Percentiles rank a stretch among this genome's conserved stretches.
Conservation (phyloP, 2,888 invertebrate species). For the Lysandra bellargus region DNA sequence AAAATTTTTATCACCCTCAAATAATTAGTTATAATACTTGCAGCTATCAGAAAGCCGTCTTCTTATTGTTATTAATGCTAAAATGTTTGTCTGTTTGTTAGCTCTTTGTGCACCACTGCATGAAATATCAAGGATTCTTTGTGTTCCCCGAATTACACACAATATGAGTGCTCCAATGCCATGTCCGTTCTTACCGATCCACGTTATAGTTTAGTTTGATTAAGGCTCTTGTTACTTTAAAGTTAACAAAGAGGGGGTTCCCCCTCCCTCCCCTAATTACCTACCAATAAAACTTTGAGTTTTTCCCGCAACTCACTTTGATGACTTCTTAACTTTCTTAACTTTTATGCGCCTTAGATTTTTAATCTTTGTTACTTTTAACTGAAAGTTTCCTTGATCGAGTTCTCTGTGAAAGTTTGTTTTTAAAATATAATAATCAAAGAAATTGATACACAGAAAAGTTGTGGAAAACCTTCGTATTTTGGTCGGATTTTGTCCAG, state of each 20-base stretch:
- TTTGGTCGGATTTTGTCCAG: no score
- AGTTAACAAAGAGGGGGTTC: background rate
- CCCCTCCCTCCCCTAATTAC: background rate
- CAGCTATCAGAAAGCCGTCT: no score
- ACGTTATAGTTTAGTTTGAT: background rate
- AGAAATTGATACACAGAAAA: no score
- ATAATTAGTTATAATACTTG: no score
- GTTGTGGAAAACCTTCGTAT: no score
- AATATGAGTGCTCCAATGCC: background rate
- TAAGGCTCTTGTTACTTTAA: background rate
- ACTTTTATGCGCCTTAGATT: background rate
- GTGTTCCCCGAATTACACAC: no score
- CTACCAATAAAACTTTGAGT: conserved; percentile 7
- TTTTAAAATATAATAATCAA: background rate
- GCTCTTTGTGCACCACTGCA: no score
- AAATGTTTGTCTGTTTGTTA: no score
- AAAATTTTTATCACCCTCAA: no score
- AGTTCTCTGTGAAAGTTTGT: background rate
- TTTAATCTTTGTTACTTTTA: conserved; percentile 1
- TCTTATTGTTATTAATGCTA: no score
- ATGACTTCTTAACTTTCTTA: conserved; percentile 2
- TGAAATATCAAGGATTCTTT: no score
- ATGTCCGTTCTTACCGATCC: background rate
- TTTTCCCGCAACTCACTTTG: conserved; percentile 4
- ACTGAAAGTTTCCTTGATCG: background rate